phyloP scores from a whole-genome alignment of 2,113 vertebrate species.

The Pedetes capensis region DNA sequence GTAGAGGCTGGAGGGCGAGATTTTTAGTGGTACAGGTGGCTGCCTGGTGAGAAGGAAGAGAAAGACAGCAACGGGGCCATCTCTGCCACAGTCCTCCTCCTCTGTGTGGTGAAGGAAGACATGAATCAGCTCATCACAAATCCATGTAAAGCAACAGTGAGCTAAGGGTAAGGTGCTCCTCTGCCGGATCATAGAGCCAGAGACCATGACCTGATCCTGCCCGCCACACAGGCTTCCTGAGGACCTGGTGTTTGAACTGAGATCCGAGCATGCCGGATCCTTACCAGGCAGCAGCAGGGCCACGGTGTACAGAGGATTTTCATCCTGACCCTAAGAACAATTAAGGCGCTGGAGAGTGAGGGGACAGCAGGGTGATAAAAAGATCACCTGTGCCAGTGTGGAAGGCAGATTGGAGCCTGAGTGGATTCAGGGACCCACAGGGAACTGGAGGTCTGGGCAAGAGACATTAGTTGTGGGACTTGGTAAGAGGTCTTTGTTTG shows the following conservation, averaged over 20 bases:
- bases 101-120: too few species aligned
- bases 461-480: not conserved
- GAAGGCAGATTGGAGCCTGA: not conserved
- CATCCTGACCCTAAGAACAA: not conserved
- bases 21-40: not conserved
- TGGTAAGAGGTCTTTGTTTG: not conserved
- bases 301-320: not conserved
- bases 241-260: not conserved
- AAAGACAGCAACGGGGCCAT: rapidly evolving
- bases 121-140: not conserved
- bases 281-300: not conserved
- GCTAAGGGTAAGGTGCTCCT: not conserved
- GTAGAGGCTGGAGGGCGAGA: not conserved
- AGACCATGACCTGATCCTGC: too few species aligned
- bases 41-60: not conserved
- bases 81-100: not conserved
- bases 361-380: not conserved
- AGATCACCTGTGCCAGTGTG: not conserved
- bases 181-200: too few species aligned
- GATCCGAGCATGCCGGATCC: too few species aligned
- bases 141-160: not conserved
- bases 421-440: not conserved
- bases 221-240: not conserved
- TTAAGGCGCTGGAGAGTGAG: not conserved
- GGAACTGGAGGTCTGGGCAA: not conserved